Base-by-base conservation (phyloP, 2,888 invertebrate genomes). In the Drosophila meridionalis region DNA sequence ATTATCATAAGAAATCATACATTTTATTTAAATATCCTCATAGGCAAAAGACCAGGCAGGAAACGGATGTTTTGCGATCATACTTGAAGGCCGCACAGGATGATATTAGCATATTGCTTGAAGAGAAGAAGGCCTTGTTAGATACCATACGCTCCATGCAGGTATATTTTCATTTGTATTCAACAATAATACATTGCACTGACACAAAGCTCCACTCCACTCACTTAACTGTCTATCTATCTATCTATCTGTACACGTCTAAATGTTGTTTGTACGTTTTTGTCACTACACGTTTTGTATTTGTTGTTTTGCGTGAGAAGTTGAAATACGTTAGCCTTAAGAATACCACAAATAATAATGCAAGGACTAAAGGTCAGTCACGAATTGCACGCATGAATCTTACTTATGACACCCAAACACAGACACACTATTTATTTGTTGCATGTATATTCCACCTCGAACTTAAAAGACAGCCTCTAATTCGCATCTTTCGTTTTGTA, bases 121-220 rank as follows among this genome's bases (percentile, higher is more conserved):
- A 96, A 36, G 97, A 97, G 89, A 97, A 97, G 88, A 95, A 95
- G 80, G 95, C 95, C 56, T 93, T 97, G 57, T 92, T 97, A 76
- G 96, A 97, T 71, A 95, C 96, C 45, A 94, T 97, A 75, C 94
- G 95, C 45, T 93, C 94, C 32, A 92, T 97, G 76, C 96, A 96
- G 94, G 96, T 95, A 87, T 73, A 81, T 93, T 53, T 36, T 11
- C 26, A 26, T 53, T 58, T 9, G 8, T 14, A 2, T n/a, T 30
- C 36, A 0, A 11, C 36, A 2, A 14, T 34, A 9, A 4, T n/a
- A 32, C 9, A 12, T 48, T n/a, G 9, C 56, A 61, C 57, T 40
- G 60, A 43, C 43, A 55, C 42, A 58, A 59, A 4, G 14, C 14
- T 32, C 32, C 14, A 53, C 66, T 36, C 66, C 66, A 38, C 66